Conservation (phyloP, 2,888 invertebrate species). For the Microctonus hyperodae region DNA sequence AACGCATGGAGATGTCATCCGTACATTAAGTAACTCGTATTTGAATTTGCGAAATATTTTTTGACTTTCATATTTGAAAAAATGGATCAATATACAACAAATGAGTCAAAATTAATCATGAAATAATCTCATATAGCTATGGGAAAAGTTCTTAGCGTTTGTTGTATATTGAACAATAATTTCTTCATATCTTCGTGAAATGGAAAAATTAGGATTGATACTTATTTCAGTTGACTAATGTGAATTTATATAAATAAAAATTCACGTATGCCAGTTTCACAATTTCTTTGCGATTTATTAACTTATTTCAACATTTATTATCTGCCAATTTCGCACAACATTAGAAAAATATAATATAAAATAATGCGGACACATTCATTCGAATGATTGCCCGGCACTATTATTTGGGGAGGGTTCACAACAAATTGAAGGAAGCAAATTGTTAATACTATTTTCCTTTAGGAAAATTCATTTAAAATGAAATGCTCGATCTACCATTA, state of each 20-base stretch:
- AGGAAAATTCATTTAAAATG: not conserved
- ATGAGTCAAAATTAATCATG: not conserved
- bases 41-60: conserved; percentile 10
- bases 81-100: not conserved
- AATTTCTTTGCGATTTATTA: not conserved
- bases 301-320: not conserved
- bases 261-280: not conserved
- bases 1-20: conserved; percentile 57
- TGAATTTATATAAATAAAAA: not conserved
- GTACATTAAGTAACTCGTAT: conserved; percentile 40
- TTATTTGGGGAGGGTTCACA: not conserved
- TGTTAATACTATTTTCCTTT: not conserved
- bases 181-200: too few species aligned
- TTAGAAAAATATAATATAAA: not conserved
- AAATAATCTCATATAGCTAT: not conserved
- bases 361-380: not conserved
- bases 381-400: not conserved
- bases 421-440: not conserved
- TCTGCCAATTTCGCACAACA: not conserved
- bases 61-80: not conserved
- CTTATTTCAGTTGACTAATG: too few species aligned
- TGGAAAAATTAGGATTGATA: too few species aligned
- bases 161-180: too few species aligned
- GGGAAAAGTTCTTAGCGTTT: too few species aligned
- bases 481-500: not conserved